Base-by-base conservation (phyloP, 35 echinoderm and acorn worm genomes). In the Apostichopus californicus region DNA sequence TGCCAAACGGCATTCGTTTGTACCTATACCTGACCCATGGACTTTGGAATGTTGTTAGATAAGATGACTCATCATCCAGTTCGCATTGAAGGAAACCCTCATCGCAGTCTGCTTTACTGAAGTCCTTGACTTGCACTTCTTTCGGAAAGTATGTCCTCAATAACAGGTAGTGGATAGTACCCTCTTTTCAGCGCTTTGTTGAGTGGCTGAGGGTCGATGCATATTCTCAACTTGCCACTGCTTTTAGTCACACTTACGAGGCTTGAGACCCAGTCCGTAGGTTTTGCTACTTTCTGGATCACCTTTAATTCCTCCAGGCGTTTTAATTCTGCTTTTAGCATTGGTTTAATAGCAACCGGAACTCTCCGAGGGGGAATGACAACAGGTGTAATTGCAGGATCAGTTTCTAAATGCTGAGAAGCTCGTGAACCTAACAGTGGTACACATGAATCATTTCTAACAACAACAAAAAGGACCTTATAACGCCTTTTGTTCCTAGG, bases 21-120 rank as follows among this genome's bases (percentile, higher is more conserved):
- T 65, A 66, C 26, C n/a, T 85, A 88, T 64, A 95, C 63, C 90
- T 75, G 52, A 58, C 95, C 81, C 84, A 94, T 0, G 92, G 95
- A 54, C 91, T 18, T 18, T 81, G 71, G 59, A 95, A 95, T 9
- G 78, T 22, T 23, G 66, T 90, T 12, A 68, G 87, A 6, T 25
- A 46, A 4, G 13, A 54, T n/a, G 72, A 88, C 9, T 34, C 28
- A 15, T 77, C 85, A 46, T 87, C 72, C 54, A 94, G 59, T 22
- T 56, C 68, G 25, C 91, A 92, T 77, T 95, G 94, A 8, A 95
- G 91, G 78, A 95, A 92, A 23, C 94, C 94, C 88, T 92, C 91
- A 21, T 92, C 56, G 8, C 68, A 58, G 63, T 92, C 86, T 1
- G 85, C 86, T 80, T 95, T 95, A 14, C 28, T 87, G 54, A 89